phyloP scores from a whole-genome alignment of 2,888 invertebrate species.

The Lasiommata megera region DNA sequence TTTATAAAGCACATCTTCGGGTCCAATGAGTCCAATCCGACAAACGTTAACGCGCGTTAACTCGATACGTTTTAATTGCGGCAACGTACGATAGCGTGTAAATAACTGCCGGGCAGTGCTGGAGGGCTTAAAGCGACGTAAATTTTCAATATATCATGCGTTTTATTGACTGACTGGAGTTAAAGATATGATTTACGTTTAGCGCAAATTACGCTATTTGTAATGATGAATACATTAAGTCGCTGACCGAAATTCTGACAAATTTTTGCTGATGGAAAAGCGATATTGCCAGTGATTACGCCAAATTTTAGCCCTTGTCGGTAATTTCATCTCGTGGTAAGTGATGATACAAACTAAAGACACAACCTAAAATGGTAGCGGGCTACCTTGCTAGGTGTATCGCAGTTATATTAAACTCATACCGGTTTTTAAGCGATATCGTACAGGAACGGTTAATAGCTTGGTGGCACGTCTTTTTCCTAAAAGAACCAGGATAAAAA shows the following conservation, averaged over 20 bases:
- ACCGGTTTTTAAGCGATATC: no score
- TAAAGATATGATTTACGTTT: constrained; percentile 12
- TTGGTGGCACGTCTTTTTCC: no score
- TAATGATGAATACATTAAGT: constrained; percentile 55
- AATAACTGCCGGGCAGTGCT: constrained; percentile 20
- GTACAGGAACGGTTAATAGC: no score
- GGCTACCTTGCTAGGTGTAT: no score
- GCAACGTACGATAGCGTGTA: constrained; percentile 18
- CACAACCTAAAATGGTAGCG: no score
- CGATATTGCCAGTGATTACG: no score
- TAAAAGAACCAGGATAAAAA: no score
- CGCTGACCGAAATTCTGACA: constrained; percentile 37
- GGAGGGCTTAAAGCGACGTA: constrained; percentile 17
- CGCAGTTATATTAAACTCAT: no score
- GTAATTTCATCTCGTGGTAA: no score
- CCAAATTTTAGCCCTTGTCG: no score
- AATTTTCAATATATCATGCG: constrained; percentile 17
- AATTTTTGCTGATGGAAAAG: constrained; percentile 35
- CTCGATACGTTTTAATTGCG: constrained; percentile 1
- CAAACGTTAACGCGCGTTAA: background rate
- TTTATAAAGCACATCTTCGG: background rate
- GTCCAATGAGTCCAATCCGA: background rate
- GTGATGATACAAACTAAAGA: no score
- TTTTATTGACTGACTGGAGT: constrained; percentile 14
- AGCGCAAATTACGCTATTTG: background rate